These are phyloP conservation scores for Palythoa grandis DNA, from an alignment of 92 coral and sea anemone genomes.

Conservation along the genomic window DNA sequence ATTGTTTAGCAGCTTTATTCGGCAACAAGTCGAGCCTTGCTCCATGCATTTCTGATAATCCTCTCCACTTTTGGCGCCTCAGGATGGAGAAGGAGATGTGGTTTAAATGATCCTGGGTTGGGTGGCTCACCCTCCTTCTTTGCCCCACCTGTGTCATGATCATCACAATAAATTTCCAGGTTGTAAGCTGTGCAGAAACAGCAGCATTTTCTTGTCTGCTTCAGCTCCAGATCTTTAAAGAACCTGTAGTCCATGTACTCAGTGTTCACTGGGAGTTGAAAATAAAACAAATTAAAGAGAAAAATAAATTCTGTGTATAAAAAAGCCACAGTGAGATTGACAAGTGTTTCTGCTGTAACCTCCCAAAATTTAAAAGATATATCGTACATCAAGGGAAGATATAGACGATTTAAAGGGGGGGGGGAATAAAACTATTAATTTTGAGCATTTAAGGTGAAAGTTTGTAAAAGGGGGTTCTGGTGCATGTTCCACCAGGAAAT, in stretches of 20 bases:
- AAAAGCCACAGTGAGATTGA: too few relatives aligned
- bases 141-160: constrained; percentile 79
- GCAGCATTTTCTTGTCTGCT: constrained; percentile 78
- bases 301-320: neutral
- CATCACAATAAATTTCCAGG: constrained; percentile 92
- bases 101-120: constrained; percentile 88
- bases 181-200: constrained; percentile 90
- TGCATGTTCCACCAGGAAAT: too few relatives aligned
- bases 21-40: constrained; percentile 86
- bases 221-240: constrained; percentile 95
- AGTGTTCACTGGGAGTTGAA: constrained; percentile 65
- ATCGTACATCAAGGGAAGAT: too few relatives aligned
- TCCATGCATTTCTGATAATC: constrained; percentile 96
- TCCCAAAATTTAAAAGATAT: too few relatives aligned
- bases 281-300: neutral
- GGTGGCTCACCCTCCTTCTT: constrained; percentile 90
- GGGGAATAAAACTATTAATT: too few relatives aligned
- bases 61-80: constrained; percentile 93
- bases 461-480: too few relatives aligned
- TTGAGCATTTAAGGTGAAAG: too few relatives aligned
- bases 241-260: constrained; percentile 98
- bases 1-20: constrained; percentile 52
- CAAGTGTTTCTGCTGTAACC: too few relatives aligned
- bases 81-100: constrained; percentile 94
- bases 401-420: too few relatives aligned